A percentile compares a stretch with the other conserved stretches of the same genome.
Conservation (phyloP, 2,888 invertebrate genomes). For the Scrobipalpa atriplicella region DNA sequence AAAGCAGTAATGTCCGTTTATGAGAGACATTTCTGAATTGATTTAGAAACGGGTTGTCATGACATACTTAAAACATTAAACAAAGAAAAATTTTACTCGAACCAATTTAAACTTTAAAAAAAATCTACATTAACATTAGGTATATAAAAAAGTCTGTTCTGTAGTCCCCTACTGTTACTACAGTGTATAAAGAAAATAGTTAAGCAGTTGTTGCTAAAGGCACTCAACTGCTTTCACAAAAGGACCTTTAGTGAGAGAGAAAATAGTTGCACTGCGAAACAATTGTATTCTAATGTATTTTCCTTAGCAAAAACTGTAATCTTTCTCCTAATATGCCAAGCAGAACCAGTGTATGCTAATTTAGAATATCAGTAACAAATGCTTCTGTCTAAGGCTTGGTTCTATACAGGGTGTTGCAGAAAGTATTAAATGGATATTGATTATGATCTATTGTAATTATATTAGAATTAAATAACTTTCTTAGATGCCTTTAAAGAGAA, state of each 20-base stretch:
- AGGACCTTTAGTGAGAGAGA: constrained; percentile 7
- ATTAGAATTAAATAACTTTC: not conserved
- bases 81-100: no score
- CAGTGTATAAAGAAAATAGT: constrained; percentile 19
- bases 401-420: not conserved
- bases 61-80: no score
- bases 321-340: constrained; percentile 16
- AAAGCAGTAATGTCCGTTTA: no score
- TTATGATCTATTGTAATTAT: not conserved
- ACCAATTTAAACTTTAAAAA: no score
- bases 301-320: constrained; percentile 22
- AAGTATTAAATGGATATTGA: not conserved
- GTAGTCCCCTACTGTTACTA: constrained; percentile 6
- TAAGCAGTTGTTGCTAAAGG: constrained; percentile 17
- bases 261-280: constrained; percentile 1
- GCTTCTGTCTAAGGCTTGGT: constrained; percentile 1
- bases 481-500: not conserved
- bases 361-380: constrained; percentile 21
- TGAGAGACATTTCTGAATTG: no score
- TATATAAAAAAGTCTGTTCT: no score
- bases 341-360: constrained; percentile 21
- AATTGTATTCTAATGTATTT: constrained; percentile 21
- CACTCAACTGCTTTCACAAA: constrained; percentile 9
- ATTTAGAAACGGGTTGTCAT: no score
- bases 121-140: no score